A percentile compares a stretch with the other conserved stretches of the same genome.
phyloP scores from a whole-genome alignment of 2,888 invertebrate species.

The Pyralis farinalis region DNA sequence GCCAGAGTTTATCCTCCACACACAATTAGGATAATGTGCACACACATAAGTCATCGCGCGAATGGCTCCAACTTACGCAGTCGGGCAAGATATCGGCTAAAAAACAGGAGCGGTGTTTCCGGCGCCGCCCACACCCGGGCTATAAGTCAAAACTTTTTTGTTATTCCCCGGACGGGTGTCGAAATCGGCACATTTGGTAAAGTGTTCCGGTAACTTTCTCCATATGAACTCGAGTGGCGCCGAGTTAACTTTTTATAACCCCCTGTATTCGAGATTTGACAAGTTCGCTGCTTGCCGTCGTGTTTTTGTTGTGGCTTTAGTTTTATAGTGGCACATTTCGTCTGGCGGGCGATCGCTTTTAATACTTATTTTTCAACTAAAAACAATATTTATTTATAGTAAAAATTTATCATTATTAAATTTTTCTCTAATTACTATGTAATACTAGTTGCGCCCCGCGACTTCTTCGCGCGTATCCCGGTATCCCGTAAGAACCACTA shows the following conservation, averaged over 20 bases:
- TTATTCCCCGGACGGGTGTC: slow-evolving; percentile 53
- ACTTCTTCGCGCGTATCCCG: too few relatives aligned
- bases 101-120: slow-evolving; percentile 69
- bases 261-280: slow-evolving; percentile 46
- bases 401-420: too few relatives aligned
- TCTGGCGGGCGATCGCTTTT: too few relatives aligned
- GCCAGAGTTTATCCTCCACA: not conserved
- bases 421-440: too few relatives aligned
- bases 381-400: too few relatives aligned
- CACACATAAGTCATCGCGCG: slow-evolving; percentile 35
- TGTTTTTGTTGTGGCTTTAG: not conserved
- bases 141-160: slow-evolving; percentile 65
- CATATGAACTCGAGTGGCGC: slow-evolving; percentile 57
- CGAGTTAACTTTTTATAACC: slow-evolving; percentile 56
- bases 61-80: slow-evolving; percentile 48
- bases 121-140: slow-evolving; percentile 25
- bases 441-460: too few relatives aligned
- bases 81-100: slow-evolving; percentile 51
- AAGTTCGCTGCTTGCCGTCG: slow-evolving; percentile 21
- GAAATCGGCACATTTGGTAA: slow-evolving; percentile 64
- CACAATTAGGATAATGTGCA: slow-evolving; percentile 7
- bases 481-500: too few relatives aligned
- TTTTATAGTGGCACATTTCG: too few relatives aligned
- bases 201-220: slow-evolving; percentile 62
- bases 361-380: too few relatives aligned